Evolutionary conservation across 2,888 invertebrate genomes (phyloP).

Genomic region (Exocentrus adspersus): DNA sequence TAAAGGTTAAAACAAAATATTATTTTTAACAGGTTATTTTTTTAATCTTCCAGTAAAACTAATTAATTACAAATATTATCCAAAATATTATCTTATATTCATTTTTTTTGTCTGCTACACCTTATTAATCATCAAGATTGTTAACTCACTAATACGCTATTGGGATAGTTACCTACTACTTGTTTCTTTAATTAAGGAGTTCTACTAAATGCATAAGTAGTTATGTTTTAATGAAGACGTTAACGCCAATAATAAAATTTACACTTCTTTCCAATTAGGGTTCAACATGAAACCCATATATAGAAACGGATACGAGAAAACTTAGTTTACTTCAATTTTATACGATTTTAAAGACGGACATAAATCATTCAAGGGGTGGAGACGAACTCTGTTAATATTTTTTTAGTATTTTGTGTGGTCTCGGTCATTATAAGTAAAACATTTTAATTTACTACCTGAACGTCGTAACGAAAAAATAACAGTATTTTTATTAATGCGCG

Average conservation of each 20-base stretch:
- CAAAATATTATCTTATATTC: too few relatives aligned
- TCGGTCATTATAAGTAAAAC: conserved; percentile 7
- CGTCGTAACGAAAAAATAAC: not conserved
- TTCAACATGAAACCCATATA: conserved; percentile 2
- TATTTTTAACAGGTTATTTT: too few relatives aligned
- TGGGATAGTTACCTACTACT: too few relatives aligned
- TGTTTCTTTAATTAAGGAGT: too few relatives aligned
- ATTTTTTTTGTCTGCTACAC: too few relatives aligned
- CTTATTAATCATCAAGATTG: too few relatives aligned
- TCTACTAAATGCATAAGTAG: too few relatives aligned
- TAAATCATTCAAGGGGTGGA: conserved; percentile 12
- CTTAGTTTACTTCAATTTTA: conserved; percentile 7
- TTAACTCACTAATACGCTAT: too few relatives aligned
- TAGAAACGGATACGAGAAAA: not conserved
- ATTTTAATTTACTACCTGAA: conserved; percentile 5
- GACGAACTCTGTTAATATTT: not conserved
- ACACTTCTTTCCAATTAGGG: conserved; percentile 8
- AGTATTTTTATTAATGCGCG: conserved; percentile 15
- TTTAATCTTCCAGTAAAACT: too few relatives aligned
- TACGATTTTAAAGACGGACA: conserved; percentile 9
- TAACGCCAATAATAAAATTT: conserved; percentile 7
- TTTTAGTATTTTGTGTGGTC: conserved; percentile 16
- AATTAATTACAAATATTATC: too few relatives aligned
- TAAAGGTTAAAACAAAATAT: too few relatives aligned
- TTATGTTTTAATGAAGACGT: too few relatives aligned